phyloP scores from a whole-genome alignment of 2,888 invertebrate genomes.

The Mesorhabditis spiculigera region DNA sequence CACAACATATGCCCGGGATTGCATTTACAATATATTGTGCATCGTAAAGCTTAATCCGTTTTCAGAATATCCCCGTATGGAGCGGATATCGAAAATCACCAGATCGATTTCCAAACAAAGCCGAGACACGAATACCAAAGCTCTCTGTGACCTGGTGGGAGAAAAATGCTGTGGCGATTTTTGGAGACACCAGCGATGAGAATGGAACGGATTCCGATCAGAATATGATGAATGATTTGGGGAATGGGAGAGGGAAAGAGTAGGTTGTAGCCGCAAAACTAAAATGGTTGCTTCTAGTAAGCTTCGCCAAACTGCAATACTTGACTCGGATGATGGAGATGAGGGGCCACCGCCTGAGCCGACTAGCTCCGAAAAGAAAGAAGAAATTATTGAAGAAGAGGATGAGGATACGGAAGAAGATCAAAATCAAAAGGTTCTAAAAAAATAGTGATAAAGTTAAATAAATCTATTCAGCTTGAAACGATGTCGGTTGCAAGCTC shows the following conservation, averaged over 20 bases:
- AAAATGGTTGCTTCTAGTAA: conserved; percentile 15
- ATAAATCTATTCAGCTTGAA: conserved; percentile 10
- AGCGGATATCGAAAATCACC: conserved; percentile 35
- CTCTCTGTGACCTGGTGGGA: conserved; percentile 56
- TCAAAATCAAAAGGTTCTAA: conserved; percentile 18
- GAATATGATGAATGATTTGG: conserved; percentile 29
- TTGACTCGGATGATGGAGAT: conserved; percentile 35
- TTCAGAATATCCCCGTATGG: not conserved
- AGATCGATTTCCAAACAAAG: conserved; percentile 39
- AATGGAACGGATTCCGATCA: conserved; percentile 50
- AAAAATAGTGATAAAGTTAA: not conserved
- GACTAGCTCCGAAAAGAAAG: conserved; percentile 11
- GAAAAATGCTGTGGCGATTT: conserved; percentile 55
- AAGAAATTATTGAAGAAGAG: conserved; percentile 18
- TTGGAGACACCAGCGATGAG: conserved; percentile 56
- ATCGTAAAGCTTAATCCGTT: not conserved
- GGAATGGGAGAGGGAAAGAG: conserved; percentile 8
- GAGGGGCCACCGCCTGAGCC: conserved; percentile 11
- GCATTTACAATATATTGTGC: no score
- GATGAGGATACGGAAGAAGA: conserved; percentile 16
- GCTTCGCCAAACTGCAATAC: conserved; percentile 40
- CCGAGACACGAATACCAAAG: conserved; percentile 38
- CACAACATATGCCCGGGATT: no score
- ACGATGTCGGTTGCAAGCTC: conserved; percentile 46
- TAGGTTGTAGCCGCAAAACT: not conserved